Percentiles rank a stretch among this genome's conserved stretches.
These are phyloP conservation scores for Apostichopus californicus DNA, from an alignment of 35 echinoderm and acorn worm species.

Conservation along the genomic window DNA sequence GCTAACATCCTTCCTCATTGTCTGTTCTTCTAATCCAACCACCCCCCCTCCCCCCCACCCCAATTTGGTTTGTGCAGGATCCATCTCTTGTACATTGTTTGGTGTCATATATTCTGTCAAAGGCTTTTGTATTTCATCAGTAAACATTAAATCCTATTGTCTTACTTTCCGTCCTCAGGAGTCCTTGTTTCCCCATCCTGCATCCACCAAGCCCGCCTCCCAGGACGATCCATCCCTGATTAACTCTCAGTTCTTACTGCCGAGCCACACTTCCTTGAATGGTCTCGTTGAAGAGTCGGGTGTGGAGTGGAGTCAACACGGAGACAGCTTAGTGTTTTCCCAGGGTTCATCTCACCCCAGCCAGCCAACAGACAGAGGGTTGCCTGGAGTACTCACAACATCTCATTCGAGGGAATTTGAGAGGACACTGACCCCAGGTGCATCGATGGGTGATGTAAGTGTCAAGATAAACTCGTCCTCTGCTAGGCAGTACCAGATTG, in stretches of 20 bases:
- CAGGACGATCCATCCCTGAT: constrained; percentile 7
- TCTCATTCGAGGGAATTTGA: constrained; percentile 7
- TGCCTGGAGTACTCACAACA: neutral
- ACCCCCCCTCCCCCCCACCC: no score
- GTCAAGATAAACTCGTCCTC: neutral
- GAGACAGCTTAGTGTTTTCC: constrained; percentile 5
- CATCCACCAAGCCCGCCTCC: neutral
- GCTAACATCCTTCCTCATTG: no score
- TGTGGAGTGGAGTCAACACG: neutral
- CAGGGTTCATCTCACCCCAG: constrained; percentile 15
- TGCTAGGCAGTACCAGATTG: no score
- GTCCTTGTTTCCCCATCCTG: neutral
- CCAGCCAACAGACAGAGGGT: neutral
- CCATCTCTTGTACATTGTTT: no score
- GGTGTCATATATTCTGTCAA: no score
- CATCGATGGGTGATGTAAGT: constrained; percentile 16
- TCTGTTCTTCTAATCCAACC: no score
- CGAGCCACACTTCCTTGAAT: neutral
- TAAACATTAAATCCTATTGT: no score
- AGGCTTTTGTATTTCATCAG: no score
- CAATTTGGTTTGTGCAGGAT: no score
- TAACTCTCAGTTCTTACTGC: constrained; percentile 6
- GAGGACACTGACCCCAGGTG: constrained; percentile 18
- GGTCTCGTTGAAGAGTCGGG: neutral
- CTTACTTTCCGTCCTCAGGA: neutral